A percentile compares a stretch with the other conserved stretches of the same genome.
These are phyloP conservation scores for Phocoena phocoena DNA, from an alignment of 2,113 vertebrate genomes.

Conservation along the genomic window DNA sequence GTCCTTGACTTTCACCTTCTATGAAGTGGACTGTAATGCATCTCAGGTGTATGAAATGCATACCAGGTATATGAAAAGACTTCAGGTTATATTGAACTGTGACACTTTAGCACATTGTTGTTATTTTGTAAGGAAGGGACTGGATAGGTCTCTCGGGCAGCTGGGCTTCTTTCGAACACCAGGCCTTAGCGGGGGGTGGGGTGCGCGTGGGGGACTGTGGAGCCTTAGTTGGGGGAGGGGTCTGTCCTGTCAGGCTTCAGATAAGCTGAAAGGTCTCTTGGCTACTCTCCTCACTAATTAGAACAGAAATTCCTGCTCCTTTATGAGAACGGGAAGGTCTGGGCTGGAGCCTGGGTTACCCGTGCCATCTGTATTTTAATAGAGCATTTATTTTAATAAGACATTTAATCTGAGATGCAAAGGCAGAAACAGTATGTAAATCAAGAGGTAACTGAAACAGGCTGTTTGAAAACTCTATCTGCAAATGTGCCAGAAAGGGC, in stretches of 20 bases:
- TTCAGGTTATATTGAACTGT: neutral
- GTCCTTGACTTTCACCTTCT: neutral
- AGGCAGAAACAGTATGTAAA: neutral
- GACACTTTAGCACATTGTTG: neutral
- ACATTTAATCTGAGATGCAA: neutral
- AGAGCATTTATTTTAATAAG: slow-evolving; percentile 63
- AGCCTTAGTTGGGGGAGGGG: neutral
- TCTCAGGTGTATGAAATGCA: neutral
- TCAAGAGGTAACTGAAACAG: neutral
- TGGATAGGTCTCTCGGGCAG: neutral
- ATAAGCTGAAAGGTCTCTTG: slow-evolving; percentile 7
- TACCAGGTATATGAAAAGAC: neutral
- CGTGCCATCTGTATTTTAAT: slow-evolving; percentile 39
- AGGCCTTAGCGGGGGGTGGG: neutral
- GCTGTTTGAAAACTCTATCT: neutral
- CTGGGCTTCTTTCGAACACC: neutral
- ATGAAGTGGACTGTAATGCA: neutral
- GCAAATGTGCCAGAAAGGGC: neutral
- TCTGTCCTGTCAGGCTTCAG: neutral
- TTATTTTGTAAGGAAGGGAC: slow-evolving; percentile 1
- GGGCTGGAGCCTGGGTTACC: neutral
- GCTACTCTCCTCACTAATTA: slow-evolving; percentile 25
- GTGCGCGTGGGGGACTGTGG: rapidly evolving
- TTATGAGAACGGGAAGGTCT: rapidly evolving
- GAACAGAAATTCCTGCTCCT: slow-evolving; percentile 7